Evolutionary conservation across 2,113 vertebrate genomes (phyloP).

Genomic region (Steatornis caripensis): DNA sequence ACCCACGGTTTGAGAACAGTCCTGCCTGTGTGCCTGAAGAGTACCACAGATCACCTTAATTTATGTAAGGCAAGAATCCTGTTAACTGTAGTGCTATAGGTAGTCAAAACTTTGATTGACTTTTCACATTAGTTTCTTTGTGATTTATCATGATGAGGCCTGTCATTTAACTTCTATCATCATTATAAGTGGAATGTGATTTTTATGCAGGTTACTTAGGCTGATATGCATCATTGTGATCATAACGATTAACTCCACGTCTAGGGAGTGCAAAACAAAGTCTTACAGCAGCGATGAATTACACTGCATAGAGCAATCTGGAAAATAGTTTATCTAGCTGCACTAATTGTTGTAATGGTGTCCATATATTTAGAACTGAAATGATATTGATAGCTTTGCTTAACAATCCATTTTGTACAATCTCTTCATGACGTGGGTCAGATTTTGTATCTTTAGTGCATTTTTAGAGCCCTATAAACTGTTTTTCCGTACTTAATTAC

Average conservation of each 20-base stretch:
- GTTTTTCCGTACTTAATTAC: not conserved
- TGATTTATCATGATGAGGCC: not conserved
- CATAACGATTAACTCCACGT: not conserved
- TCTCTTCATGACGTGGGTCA: not conserved
- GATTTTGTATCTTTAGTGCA: not conserved
- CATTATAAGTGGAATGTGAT: not conserved
- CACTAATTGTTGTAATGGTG: not conserved
- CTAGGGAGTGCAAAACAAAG: not conserved
- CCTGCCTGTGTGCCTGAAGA: not conserved
- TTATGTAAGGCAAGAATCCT: not conserved
- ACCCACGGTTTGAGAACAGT: too few species aligned
- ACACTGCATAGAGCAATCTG: not conserved
- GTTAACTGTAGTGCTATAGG: not conserved
- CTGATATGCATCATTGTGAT: not conserved
- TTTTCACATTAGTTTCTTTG: not conserved
- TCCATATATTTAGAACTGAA: not conserved
- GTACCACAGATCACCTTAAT: not conserved
- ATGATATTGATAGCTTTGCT: not conserved
- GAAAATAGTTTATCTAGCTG: not conserved
- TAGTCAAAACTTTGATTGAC: not conserved
- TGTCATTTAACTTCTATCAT: not conserved
- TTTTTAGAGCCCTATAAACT: not conserved
- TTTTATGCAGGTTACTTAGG: not conserved
- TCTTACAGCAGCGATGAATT: not conserved
- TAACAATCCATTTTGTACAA: not conserved